Evolutionary conservation across 1,140 invertebrate species (phyloP).

Genomic region (Coboldia fuscipes): DNA sequence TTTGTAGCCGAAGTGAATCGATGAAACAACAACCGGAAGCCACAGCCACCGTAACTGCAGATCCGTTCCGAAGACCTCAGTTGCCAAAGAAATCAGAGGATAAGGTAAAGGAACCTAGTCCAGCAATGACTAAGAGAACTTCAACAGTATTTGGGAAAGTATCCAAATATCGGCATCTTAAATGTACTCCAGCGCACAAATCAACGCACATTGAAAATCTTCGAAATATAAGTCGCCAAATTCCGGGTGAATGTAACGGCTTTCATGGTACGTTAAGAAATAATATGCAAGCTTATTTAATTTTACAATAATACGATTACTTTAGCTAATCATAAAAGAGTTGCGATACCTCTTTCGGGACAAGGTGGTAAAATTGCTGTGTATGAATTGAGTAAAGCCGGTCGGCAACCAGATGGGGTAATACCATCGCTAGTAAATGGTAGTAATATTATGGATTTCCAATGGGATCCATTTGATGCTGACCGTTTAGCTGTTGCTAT

Average conservation of each 20-base stretch:
- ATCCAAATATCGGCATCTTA: conserved; percentile 82
- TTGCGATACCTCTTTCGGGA: conserved; percentile 70
- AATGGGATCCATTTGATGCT: conserved; percentile 80
- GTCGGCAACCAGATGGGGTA: conserved; percentile 50
- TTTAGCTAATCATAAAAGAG: conserved; percentile 58
- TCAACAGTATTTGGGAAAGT: conserved; percentile 75
- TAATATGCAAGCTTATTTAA: neutral
- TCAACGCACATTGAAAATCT: conserved; percentile 83
- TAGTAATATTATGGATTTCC: conserved; percentile 74
- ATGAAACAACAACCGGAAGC: conserved; percentile 8
- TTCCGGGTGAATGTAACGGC: conserved; percentile 83
- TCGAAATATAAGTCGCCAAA: conserved; percentile 69
- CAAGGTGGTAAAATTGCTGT: conserved; percentile 77
- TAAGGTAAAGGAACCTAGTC: conserved; percentile 30
- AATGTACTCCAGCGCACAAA: conserved; percentile 74
- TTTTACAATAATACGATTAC: conserved; percentile 1
- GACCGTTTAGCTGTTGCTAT: conserved; percentile 62
- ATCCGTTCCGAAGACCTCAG: no score
- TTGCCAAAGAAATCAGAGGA: conserved; percentile 23
- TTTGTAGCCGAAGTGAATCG: conserved; percentile 12
- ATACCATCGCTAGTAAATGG: conserved; percentile 73
- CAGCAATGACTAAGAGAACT: conserved; percentile 44
- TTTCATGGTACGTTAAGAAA: conserved; percentile 45
- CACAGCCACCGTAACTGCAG: no score
- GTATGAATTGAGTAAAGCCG: conserved; percentile 54